These are phyloP conservation scores for Etheostoma nigrum DNA, from an alignment of 2,797 vertebrate genomes.

Conservation along the genomic window DNA sequence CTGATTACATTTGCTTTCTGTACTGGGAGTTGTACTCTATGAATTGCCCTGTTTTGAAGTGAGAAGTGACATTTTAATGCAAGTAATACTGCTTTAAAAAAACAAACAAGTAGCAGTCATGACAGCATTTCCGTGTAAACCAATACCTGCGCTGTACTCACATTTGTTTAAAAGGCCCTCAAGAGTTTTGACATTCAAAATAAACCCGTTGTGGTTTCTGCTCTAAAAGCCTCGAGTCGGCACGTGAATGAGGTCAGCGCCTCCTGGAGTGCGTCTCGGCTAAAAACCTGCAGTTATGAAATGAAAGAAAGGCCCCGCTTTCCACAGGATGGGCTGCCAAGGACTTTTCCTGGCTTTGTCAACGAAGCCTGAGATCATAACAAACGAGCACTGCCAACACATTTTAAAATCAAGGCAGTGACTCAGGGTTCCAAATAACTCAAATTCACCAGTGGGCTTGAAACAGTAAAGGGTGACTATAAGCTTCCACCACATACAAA, in stretches of 20 bases:
- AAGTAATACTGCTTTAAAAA: conserved; percentile 2
- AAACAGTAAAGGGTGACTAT: conserved; percentile 24
- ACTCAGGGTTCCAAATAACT: conserved; percentile 30
- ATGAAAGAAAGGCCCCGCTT: conserved; percentile 59
- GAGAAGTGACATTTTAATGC: neutral
- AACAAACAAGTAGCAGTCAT: conserved; percentile 12
- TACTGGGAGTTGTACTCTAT: neutral
- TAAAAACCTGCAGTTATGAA: conserved; percentile 68
- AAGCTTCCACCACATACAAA: conserved; percentile 6
- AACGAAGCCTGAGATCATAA: conserved; percentile 56
- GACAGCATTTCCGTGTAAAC: conserved; percentile 26
- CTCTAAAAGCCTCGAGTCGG: conserved; percentile 51
- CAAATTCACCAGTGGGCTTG: conserved; percentile 9
- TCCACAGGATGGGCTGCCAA: conserved; percentile 55
- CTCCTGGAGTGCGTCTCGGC: conserved; percentile 44
- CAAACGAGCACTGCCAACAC: conserved; percentile 30
- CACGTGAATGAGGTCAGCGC: conserved; percentile 73
- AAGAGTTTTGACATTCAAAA: conserved; percentile 63
- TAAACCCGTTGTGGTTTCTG: conserved; percentile 62
- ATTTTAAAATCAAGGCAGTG: conserved; percentile 39
- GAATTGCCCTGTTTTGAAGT: neutral
- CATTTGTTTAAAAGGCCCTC: conserved; percentile 29
- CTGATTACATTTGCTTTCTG: conserved; percentile 5
- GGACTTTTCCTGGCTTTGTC: conserved; percentile 66
- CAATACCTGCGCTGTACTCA: conserved; percentile 9